Percentiles rank a stretch among this genome's conserved stretches.
Conservation (phyloP, 2,888 invertebrate species). For the Gymnocheta viridis region DNA sequence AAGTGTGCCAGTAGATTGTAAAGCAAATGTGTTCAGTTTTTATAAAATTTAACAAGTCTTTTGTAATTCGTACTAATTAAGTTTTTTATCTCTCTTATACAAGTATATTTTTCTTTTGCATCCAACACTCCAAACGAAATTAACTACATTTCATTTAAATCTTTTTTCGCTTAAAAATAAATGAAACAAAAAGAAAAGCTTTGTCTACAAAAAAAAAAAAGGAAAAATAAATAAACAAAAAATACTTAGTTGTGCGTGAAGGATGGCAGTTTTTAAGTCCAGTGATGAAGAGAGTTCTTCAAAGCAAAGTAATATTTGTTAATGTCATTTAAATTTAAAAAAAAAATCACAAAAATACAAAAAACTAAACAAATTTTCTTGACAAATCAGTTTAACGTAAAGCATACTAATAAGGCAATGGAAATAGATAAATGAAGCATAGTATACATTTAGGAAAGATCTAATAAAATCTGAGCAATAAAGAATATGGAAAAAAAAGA, state of each 20-base stretch:
- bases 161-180: constrained; percentile 9
- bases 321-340: constrained; percentile 36
- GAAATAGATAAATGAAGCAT: not conserved
- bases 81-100: constrained; percentile 2
- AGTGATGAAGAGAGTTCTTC: not conserved
- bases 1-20: not conserved
- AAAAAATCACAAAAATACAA: not conserved
- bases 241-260: constrained; percentile 44
- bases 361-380: not conserved
- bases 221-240: too few relatives aligned
- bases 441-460: constrained; percentile 17
- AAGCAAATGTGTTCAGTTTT: not conserved
- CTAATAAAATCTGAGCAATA: not conserved
- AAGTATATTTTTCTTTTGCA: not conserved
- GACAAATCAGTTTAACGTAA: constrained; percentile 18
- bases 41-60: constrained; percentile 1
- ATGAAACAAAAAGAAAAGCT: constrained; percentile 38
- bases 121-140: not conserved
- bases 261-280: not conserved
- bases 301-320: constrained; percentile 18
- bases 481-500: not conserved
- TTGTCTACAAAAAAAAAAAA: not conserved
- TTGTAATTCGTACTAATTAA: constrained; percentile 55
- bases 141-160: constrained; percentile 16
- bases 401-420: constrained; percentile 37